Evolutionary conservation across 2,888 invertebrate genomes (phyloP), one percentile per base, ranked within the genome.

Genomic region (Hololepta plana): DNA sequence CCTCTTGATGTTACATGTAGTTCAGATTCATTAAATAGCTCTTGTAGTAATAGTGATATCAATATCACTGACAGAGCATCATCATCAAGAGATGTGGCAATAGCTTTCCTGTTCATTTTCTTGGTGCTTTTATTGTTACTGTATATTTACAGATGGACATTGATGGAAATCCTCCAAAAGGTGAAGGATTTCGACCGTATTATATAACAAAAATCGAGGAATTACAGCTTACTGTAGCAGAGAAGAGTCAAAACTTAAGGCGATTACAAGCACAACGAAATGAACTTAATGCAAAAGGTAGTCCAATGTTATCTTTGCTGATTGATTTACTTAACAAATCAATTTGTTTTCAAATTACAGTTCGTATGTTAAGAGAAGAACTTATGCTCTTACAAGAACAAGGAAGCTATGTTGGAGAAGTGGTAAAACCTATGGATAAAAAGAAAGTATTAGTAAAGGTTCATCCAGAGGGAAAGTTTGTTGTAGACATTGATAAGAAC

Each of bases 401-500:
- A 53, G 98, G 98, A 8, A 95, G 95, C 10, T 96, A 99, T 59
- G 98, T 98, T 3, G 98, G 98, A 6, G 98, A 98, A 60, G 96
- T 98, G 3, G 95, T 96, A 1, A 96, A 98, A 51, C 93, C 95
- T 0, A 99, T 98, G 96, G 98, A 99, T 55, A 98, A 99, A 56
- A 98, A 98, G 59, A 98, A 98, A 55, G 96, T 98, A 0, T 65
- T 98, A 1, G 96, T 98, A 1, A 98, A 98, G 61, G 95, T 96
- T 1, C 96, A 98, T 51, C 96, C 96, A 0, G 98, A 98, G 58
- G 98, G 98, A 33, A 98, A 98, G 62, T 98, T 96, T 59, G 96
- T 98, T 1, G 98, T 98, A 12, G 98, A 98, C 57, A 66, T 98
- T 34, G 98, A 99, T 53, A 96, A 98, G 51, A 95, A 95, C 49